phyloP scores from a whole-genome alignment of 2,888 invertebrate species.

The Melieria omissa region DNA sequence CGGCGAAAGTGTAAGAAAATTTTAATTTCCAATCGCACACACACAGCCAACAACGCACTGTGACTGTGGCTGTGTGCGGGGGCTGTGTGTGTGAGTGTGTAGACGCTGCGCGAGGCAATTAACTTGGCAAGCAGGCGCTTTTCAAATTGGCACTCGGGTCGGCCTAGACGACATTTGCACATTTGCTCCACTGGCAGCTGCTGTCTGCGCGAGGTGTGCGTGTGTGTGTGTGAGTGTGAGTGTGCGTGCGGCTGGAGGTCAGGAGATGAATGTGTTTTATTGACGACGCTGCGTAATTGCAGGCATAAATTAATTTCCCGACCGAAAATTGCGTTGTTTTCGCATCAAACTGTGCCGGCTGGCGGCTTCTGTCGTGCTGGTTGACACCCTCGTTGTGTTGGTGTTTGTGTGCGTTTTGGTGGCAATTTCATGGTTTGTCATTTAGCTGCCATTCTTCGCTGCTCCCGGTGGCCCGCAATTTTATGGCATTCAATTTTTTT shows the following conservation, averaged over 20 bases:
- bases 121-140: constrained; percentile 38
- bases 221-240: constrained; percentile 4
- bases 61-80: neutral
- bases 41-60: constrained; percentile 13
- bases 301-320: constrained; percentile 68
- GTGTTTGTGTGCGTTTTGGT: constrained; percentile 1
- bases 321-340: constrained; percentile 63
- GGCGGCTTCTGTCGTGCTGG: neutral
- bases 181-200: neutral
- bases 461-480: constrained; percentile 7
- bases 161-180: no score
- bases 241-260: constrained; percentile 27
- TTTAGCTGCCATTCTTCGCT: constrained; percentile 40
- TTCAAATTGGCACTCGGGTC: no score
- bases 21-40: constrained; percentile 57
- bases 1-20: constrained; percentile 44
- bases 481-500: constrained; percentile 36
- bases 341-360: constrained; percentile 30
- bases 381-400: neutral
- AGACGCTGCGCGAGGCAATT: constrained; percentile 42
- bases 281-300: constrained; percentile 67
- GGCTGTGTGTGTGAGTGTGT: neutral
- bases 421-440: constrained; percentile 46
- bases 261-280: constrained; percentile 66
- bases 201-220: neutral